Conservation (phyloP, 2,797 vertebrate genomes). For the Leptodactylus fallax region DNA sequence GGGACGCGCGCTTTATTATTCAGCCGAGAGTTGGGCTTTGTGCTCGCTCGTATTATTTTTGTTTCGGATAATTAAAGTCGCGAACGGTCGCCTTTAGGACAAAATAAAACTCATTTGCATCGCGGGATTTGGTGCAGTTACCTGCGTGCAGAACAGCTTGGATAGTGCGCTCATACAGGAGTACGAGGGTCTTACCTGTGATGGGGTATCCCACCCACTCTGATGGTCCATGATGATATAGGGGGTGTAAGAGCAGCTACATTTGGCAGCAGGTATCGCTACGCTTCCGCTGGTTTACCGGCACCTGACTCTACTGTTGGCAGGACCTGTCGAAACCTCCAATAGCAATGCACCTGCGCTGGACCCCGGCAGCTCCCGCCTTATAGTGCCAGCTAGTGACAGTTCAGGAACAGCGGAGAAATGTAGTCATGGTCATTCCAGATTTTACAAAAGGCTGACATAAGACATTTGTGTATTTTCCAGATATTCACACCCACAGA, state of each 20-base stretch:
- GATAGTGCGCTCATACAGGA: background rate
- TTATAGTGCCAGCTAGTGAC: background rate
- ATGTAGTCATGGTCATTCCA: background rate
- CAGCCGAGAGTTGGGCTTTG: background rate
- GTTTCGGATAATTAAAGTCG: background rate
- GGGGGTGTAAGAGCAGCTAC: too few relatives aligned
- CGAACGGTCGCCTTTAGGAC: background rate
- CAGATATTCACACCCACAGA: background rate
- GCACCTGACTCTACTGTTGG: background rate
- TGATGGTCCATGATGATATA: background rate
- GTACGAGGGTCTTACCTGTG: background rate
- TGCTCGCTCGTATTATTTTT: constrained; percentile 10
- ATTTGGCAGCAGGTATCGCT: background rate
- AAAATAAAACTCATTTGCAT: constrained; percentile 12
- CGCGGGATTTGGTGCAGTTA: background rate
- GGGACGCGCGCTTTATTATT: constrained; percentile 5
- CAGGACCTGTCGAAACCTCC: background rate
- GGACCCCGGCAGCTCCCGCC: background rate
- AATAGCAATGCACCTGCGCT: background rate
- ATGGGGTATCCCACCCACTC: background rate
- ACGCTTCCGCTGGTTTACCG: background rate
- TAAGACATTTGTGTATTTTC: background rate
- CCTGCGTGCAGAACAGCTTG: background rate
- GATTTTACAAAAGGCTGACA: background rate
- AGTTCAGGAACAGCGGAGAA: background rate